These are phyloP conservation scores for Heliconius charithonia DNA, from an alignment of 2,888 invertebrate species.

Conservation along the genomic window DNA sequence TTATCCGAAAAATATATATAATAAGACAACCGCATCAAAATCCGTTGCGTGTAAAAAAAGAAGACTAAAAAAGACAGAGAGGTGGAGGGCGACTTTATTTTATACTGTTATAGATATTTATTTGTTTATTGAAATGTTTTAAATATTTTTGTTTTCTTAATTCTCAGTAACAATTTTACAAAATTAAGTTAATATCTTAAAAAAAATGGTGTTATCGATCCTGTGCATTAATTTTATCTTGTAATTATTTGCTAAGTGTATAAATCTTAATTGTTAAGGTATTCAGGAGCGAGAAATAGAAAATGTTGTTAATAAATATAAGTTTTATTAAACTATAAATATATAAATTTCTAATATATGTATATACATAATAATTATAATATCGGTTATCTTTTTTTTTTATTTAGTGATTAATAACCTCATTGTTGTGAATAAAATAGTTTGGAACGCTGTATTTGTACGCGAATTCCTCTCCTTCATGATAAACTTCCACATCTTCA, in stretches of 20 bases:
- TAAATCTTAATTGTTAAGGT: not conserved
- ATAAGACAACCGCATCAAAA: too few relatives aligned
- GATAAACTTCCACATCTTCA: slow-evolving; percentile 83
- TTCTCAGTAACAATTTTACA: too few relatives aligned
- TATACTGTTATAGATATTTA: too few relatives aligned
- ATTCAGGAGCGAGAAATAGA: not conserved
- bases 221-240: not conserved
- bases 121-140: too few relatives aligned
- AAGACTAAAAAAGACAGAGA: too few relatives aligned
- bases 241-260: not conserved
- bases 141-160: too few relatives aligned
- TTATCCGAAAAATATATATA: too few relatives aligned
- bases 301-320: not conserved
- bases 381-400: slow-evolving; percentile 49
- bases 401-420: slow-evolving; percentile 56
- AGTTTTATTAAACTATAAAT: slow-evolving; percentile 7
- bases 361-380: not conserved
- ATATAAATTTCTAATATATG: not conserved
- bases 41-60: too few relatives aligned
- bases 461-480: slow-evolving; percentile 69
- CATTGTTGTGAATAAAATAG: slow-evolving; percentile 48
- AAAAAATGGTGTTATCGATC: too few relatives aligned
- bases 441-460: slow-evolving; percentile 60
- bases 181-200: too few relatives aligned
- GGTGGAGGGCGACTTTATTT: too few relatives aligned